Base-by-base conservation (phyloP, 2,888 invertebrate genomes). In the Drosophila rubida region DNA sequence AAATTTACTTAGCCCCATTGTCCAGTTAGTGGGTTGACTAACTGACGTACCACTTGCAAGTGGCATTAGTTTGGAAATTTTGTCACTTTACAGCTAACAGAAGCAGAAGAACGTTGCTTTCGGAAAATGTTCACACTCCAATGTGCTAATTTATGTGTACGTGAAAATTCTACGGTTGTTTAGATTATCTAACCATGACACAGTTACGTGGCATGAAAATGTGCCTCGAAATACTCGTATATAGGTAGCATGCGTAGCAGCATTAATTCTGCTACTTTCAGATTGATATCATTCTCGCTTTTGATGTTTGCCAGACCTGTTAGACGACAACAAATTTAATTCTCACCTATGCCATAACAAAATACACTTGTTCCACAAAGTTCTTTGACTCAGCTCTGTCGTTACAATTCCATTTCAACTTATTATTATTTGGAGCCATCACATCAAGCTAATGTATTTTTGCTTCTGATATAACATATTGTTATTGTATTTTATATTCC, bases 141-240 rank as follows among this genome's bases (percentile, higher is more conserved):
- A 58, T 65, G 74, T 78, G 72, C 44, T 65, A 71, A 69, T 66
- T 61, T 66, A 60, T 46, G 55, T 30, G 16, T 16, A 67, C 60
- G 57, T 69, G 71, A 78, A 85, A 85, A 78, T 69, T 69, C 49
- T 66, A 62, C 65, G 69, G 72, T 69, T 72, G 55, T 55, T 57
- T 45, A 53, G 39, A 44, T 68, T 44, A 62, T 60, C 45, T 62
- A 68, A 53, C 59, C 58, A 60, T 68, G 74, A 51, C 72, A 74
- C 55, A 60, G 61, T 74, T 68, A 53, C 30, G 30, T 53, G 13
- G 13, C 44, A 16, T 23, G 16, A 39, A 59, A 68, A 42, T 30
- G n/a, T 19, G 23, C 32, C 32, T 14, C 6, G 9, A 46, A 53
- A 32, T 22, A 32, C 5, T 25, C 4, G 19, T 19, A 19, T n/a